Conservation (phyloP, 2,888 invertebrate species). For the Andrena flavipes region DNA sequence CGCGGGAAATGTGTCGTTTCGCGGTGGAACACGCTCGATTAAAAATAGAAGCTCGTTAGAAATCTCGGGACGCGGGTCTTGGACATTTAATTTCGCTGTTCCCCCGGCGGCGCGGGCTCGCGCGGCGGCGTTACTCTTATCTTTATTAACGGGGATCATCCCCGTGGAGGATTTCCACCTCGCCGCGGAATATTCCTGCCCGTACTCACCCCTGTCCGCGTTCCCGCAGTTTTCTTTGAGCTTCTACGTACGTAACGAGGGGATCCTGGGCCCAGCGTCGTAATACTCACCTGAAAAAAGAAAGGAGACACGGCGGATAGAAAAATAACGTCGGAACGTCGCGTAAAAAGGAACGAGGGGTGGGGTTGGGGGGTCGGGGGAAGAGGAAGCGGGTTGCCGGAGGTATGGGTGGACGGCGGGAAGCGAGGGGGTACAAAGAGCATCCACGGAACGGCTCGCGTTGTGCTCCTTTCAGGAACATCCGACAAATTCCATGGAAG, state of each 20-base stretch:
- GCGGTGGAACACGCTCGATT: slow-evolving; percentile 30
- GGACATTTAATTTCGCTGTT: slow-evolving; percentile 57
- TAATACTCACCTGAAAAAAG: slow-evolving; percentile 73
- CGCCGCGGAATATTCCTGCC: slow-evolving; percentile 17
- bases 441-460: slow-evolving; percentile 45
- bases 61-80: slow-evolving; percentile 27
- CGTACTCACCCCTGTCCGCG: slow-evolving; percentile 6
- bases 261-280: slow-evolving; percentile 24
- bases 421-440: slow-evolving; percentile 26
- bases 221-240: slow-evolving; percentile 60
- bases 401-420: neutral
- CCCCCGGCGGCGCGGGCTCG: neutral
- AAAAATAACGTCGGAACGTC: slow-evolving; percentile 53
- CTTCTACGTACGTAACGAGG: slow-evolving; percentile 51
- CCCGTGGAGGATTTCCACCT: slow-evolving; percentile 40
- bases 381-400: neutral
- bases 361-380: neutral
- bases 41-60: slow-evolving; percentile 44
- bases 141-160: slow-evolving; percentile 59
- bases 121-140: slow-evolving; percentile 49
- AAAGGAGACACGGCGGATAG: slow-evolving; percentile 48
- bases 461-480: slow-evolving; percentile 57
- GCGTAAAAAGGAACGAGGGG: slow-evolving; percentile 40
- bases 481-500: slow-evolving; percentile 69
- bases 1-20: slow-evolving; percentile 14